A percentile compares a stretch with the other conserved stretches of the same genome.
Evolutionary conservation across 2,113 vertebrate genomes (phyloP).

Genomic region (Pygoscelis antarcticus): DNA sequence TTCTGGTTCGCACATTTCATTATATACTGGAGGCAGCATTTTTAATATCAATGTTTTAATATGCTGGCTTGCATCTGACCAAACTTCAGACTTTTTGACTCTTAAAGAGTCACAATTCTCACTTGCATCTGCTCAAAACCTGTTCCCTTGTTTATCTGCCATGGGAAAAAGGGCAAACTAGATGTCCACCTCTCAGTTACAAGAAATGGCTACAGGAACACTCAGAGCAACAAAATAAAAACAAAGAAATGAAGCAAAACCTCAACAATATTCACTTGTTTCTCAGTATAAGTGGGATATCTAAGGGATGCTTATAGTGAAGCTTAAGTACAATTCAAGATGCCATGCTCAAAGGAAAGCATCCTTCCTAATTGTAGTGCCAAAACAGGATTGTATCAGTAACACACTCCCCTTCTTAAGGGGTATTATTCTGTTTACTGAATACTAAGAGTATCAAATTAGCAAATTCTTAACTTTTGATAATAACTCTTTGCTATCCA

Average conservation of each 20-base stretch:
- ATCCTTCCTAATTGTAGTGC: neutral
- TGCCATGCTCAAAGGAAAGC: neutral
- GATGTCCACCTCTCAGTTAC: neutral
- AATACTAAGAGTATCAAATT: neutral
- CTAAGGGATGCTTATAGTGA: neutral
- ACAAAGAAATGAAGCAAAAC: neutral
- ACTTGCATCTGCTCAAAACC: neutral
- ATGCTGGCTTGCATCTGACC: neutral
- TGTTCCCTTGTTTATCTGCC: neutral
- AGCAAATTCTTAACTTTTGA: neutral
- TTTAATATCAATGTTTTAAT: neutral
- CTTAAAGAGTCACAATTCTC: neutral
- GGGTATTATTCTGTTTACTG: neutral
- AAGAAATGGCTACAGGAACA: neutral
- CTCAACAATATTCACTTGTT: neutral
- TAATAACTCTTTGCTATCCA: neutral
- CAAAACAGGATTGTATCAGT: neutral
- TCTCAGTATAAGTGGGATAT: neutral
- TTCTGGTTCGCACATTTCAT: neutral
- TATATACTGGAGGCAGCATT: neutral
- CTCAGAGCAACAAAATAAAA: neutral
- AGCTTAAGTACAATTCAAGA: neutral
- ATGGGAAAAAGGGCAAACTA: neutral
- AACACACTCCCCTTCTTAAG: neutral
- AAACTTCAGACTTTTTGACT: neutral